A percentile compares a stretch with the other conserved stretches of the same genome.
Evolutionary conservation across 2,797 vertebrate species (phyloP).

Genomic region (Antennarius maculatus): DNA sequence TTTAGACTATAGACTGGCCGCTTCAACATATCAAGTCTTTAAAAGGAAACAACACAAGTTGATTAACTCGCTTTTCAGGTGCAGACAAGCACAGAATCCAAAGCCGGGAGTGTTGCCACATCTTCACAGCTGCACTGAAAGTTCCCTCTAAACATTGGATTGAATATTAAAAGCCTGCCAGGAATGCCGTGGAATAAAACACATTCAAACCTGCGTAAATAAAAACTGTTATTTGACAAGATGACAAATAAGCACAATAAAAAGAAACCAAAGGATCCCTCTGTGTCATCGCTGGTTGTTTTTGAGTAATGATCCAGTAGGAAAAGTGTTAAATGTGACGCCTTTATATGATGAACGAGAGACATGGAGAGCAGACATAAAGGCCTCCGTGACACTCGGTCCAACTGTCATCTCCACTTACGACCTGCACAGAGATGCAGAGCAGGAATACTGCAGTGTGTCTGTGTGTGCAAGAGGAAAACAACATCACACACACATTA

Average conservation of each 20-base stretch:
- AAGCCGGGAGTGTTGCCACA: constrained; percentile 1
- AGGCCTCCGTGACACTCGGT: constrained; percentile 24
- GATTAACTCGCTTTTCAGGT: not conserved
- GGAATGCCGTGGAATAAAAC: constrained; percentile 1
- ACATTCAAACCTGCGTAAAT: constrained; percentile 11
- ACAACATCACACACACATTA: constrained; percentile 12
- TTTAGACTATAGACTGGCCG: too few relatives aligned
- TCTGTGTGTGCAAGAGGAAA: not conserved
- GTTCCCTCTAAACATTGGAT: not conserved
- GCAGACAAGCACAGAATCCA: not conserved
- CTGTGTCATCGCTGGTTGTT: constrained; percentile 40
- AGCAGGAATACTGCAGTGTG: constrained; percentile 6
- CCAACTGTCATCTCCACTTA: not conserved
- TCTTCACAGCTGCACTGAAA: not conserved
- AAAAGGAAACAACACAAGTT: not conserved
- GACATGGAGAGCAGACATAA: constrained; percentile 7
- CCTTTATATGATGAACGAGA: constrained; percentile 26
- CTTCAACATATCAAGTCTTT: too few relatives aligned
- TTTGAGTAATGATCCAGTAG: constrained; percentile 4
- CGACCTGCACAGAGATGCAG: constrained; percentile 5
- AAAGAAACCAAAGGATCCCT: constrained; percentile 29
- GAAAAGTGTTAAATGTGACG: constrained; percentile 21
- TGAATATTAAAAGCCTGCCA: not conserved
- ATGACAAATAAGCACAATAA: constrained; percentile 19
- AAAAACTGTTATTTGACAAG: constrained; percentile 29